Conservation (phyloP, 2,113 vertebrate genomes). For the Panurus biarmicus region DNA sequence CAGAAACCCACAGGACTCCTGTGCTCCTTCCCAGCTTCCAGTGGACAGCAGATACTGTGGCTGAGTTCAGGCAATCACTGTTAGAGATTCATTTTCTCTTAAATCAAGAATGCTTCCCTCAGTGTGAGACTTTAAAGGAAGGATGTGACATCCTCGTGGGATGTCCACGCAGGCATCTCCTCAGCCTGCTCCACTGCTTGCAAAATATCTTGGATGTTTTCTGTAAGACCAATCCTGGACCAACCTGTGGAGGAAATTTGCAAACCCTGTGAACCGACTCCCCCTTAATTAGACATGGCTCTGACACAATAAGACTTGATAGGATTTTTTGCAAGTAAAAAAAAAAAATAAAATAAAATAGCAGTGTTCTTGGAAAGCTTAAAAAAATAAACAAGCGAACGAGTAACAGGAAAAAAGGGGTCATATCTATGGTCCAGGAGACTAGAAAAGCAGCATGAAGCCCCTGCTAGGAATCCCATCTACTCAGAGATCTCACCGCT, state of each 20-base stretch:
- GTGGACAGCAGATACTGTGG: not conserved
- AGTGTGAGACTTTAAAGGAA: not conserved
- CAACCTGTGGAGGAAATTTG: not conserved
- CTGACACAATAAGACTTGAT: not conserved
- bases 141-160: rapidly evolving
- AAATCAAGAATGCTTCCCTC: not conserved
- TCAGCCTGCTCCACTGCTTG: not conserved
- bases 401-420: not conserved
- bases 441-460: not conserved
- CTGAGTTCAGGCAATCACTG: rapidly evolving
- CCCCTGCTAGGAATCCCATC: not conserved
- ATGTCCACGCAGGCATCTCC: not conserved
- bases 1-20: not conserved
- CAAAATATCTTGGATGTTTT: not conserved
- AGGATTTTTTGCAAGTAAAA: not conserved
- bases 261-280: rapidly evolving
- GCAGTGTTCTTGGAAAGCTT: not conserved
- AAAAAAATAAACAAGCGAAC: not conserved
- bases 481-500: not conserved
- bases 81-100: not conserved
- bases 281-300: not conserved
- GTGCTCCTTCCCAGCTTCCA: not conserved
- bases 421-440: not conserved
- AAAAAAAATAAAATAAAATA: not conserved
- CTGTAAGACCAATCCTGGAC: not conserved